Percentiles rank a stretch among this genome's conserved stretches.
These are phyloP conservation scores for Cnemophilus loriae DNA, from an alignment of 2,113 vertebrate species.

Conservation along the genomic window DNA sequence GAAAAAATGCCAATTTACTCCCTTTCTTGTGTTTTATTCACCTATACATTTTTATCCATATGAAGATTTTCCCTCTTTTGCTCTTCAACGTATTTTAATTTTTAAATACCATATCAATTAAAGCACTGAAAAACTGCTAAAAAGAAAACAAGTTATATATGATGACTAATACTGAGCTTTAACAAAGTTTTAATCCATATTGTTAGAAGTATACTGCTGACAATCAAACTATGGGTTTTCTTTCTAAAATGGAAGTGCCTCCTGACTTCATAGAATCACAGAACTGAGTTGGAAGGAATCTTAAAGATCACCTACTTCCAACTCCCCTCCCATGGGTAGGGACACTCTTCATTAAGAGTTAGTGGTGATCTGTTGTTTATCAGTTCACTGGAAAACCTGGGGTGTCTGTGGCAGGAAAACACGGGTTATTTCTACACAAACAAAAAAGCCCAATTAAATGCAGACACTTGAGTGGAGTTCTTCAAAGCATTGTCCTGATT, in stretches of 20 bases:
- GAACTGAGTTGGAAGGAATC: neutral
- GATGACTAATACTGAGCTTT: neutral
- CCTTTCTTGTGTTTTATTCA: neutral
- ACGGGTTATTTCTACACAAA: neutral
- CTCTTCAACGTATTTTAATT: neutral
- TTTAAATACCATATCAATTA: neutral
- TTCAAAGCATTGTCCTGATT: neutral
- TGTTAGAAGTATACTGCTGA: neutral
- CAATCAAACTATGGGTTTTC: neutral
- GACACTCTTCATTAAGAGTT: too few relatives aligned
- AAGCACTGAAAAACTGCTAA: neutral
- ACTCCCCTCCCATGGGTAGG: neutral
- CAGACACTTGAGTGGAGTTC: neutral
- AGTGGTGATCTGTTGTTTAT: neutral
- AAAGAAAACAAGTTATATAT: neutral
- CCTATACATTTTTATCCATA: neutral
- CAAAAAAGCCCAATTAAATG: neutral
- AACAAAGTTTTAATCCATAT: neutral
- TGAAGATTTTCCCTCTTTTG: neutral
- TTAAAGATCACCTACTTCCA: neutral
- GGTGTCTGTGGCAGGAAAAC: neutral
- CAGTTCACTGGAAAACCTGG: neutral
- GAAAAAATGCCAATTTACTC: neutral
- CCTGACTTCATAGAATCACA: neutral
- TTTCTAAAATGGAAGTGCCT: neutral